Conservation (phyloP, 2,888 invertebrate species). For the Leptopilina myrica region DNA sequence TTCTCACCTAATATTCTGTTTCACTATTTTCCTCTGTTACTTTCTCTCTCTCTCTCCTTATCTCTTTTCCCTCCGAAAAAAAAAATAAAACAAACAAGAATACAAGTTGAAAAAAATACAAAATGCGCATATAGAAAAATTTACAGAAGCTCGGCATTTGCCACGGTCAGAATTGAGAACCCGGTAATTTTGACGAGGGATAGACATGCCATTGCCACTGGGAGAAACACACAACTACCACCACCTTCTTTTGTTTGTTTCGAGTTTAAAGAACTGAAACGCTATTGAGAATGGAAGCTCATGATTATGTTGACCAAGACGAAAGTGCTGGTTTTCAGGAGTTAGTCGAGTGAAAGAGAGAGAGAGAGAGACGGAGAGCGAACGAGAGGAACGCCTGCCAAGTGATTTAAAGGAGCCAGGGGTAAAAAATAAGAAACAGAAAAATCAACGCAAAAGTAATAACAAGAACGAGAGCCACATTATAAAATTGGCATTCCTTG, state of each 20-base stretch:
- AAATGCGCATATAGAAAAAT: background rate
- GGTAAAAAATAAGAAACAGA: background rate
- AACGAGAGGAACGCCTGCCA: background rate
- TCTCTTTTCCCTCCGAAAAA: background rate
- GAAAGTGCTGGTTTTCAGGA: conserved; percentile 36
- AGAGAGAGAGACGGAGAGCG: background rate
- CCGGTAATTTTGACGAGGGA: conserved; percentile 28
- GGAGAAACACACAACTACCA: conserved; percentile 13
- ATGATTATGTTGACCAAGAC: conserved; percentile 36
- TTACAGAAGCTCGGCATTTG: conserved; percentile 30
- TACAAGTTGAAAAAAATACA: background rate
- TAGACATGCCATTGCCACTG: conserved; percentile 26
- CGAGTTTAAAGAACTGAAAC: conserved; percentile 34
- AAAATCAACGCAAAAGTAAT: conserved; percentile 28
- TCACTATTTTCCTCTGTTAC: too few relatives aligned
- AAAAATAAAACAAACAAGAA: background rate
- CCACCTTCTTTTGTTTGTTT: conserved; percentile 22
- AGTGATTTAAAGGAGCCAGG: background rate
- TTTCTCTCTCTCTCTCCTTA: too few relatives aligned
- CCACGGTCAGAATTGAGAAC: conserved; percentile 7
- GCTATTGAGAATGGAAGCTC: conserved; percentile 34
- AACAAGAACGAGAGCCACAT: conserved; percentile 17
- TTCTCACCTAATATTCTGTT: too few relatives aligned
- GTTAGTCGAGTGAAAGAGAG: background rate
- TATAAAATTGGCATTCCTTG: conserved; percentile 48